phyloP scores from a whole-genome alignment of 2,888 invertebrate species.

The Trichogramma dendrolimi region DNA sequence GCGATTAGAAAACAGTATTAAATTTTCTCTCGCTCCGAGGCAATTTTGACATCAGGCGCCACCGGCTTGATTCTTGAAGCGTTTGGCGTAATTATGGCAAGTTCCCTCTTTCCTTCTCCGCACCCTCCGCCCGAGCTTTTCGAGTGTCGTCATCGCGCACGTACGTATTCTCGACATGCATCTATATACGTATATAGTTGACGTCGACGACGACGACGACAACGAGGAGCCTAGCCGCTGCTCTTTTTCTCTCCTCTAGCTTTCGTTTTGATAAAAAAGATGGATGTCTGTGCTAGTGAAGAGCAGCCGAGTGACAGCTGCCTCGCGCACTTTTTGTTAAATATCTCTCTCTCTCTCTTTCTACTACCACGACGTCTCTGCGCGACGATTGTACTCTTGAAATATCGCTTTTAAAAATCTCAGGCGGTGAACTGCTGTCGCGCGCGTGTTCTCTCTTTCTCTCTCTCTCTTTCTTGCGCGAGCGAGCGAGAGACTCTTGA shows the following conservation, averaged over 20 bases:
- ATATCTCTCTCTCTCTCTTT: conserved; percentile 5
- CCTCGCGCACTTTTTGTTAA: conserved; percentile 16
- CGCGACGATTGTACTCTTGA: conserved; percentile 4
- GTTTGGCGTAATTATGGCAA: not conserved
- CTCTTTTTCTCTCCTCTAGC: conserved; percentile 12
- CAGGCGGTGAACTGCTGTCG: not conserved
- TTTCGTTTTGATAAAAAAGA: conserved; percentile 27
- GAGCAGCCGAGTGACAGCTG: conserved; percentile 24
- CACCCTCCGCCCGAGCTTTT: conserved; percentile 3
- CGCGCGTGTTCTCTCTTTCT: not conserved
- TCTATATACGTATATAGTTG: not conserved
- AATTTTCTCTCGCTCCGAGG: conserved; percentile 3
- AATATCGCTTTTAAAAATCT: conserved; percentile 26
- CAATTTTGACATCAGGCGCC: too few relatives aligned
- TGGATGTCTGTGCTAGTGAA: conserved; percentile 23
- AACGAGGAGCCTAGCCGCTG: not conserved
- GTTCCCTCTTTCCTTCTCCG: not conserved
- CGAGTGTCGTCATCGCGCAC: not conserved
- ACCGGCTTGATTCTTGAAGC: too few relatives aligned
- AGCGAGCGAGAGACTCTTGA: not conserved
- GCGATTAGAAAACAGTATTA: not conserved
- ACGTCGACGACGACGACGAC: not conserved
- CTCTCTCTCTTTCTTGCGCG: not conserved
- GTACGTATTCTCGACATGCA: not conserved
- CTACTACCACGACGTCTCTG: not conserved